These are phyloP conservation scores for Jacana jacana DNA, from an alignment of 2,113 vertebrate species.

Conservation along the genomic window DNA sequence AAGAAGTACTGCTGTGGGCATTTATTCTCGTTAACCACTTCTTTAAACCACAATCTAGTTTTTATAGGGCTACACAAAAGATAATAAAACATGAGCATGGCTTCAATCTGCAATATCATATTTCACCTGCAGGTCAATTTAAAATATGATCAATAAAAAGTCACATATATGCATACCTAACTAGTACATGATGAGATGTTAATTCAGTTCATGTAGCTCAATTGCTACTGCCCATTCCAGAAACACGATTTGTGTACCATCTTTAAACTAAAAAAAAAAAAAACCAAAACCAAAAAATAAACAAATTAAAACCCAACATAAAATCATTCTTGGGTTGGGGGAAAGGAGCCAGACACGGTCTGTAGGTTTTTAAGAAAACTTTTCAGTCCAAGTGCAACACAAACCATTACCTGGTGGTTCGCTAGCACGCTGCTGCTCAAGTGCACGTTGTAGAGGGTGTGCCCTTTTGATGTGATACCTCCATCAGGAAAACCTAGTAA, in stretches of 20 bases:
- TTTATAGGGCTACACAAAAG: not conserved
- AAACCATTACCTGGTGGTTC: not conserved
- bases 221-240: not conserved
- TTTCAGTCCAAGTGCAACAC: not conserved
- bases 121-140: not conserved
- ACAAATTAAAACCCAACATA: no score
- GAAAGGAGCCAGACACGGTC: not conserved
- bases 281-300: not conserved
- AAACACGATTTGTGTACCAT: not conserved
- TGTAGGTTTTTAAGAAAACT: not conserved
- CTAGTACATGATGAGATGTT: not conserved
- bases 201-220: not conserved
- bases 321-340: not conserved
- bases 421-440: not conserved
- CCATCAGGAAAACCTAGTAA: not conserved
- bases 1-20: not conserved
- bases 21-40: not conserved
- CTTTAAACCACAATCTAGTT: not conserved
- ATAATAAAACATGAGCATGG: not conserved
- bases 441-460: not conserved
- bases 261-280: not conserved
- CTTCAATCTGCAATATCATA: not conserved
- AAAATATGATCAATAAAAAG: not conserved
- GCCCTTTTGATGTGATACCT: not conserved
- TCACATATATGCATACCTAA: not conserved